A percentile compares a stretch with the other conserved stretches of the same genome.
Evolutionary conservation across 2,797 vertebrate species (phyloP).

Genomic region (Gila robusta): DNA sequence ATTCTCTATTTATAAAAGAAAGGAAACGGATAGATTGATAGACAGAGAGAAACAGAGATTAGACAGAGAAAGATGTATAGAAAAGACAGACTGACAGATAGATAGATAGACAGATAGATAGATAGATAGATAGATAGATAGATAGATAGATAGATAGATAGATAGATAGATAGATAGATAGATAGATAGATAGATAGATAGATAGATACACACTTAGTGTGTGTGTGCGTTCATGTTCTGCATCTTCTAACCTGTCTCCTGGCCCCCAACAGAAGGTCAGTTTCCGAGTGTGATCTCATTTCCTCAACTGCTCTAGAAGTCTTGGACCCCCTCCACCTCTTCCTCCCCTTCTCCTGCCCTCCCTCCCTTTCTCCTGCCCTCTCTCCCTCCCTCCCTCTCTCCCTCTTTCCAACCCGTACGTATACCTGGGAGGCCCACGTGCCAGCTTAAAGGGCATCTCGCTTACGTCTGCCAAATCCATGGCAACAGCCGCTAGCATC

Average conservation of each 20-base stretch:
- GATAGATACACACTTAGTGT: not conserved
- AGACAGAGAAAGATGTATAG: no score
- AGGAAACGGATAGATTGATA: not conserved
- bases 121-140: not conserved
- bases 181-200: not conserved
- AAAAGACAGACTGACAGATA: no score
- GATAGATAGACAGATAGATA: not conserved
- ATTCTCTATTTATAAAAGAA: not conserved
- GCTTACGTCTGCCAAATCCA: conserved; percentile 25
- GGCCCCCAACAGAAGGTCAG: conserved; percentile 11
- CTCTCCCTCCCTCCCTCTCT: not conserved
- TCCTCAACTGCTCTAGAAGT: conserved; percentile 21
- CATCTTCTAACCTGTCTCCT: not conserved
- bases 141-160: not conserved
- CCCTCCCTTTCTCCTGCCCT: not conserved
- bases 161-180: not conserved
- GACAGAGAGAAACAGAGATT: not conserved
- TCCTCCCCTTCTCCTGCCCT: not conserved
- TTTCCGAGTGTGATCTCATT: conserved; percentile 27
- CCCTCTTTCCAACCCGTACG: not conserved
- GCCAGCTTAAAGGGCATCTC: conserved; percentile 40
- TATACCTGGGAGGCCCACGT: conserved; percentile 16
- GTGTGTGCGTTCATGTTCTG: not conserved
- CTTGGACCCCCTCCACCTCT: conserved; percentile 19
- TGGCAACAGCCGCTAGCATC: conserved; percentile 26